Base-by-base conservation (phyloP, 2,888 invertebrate genomes). In the Baronia brevicornis region DNA sequence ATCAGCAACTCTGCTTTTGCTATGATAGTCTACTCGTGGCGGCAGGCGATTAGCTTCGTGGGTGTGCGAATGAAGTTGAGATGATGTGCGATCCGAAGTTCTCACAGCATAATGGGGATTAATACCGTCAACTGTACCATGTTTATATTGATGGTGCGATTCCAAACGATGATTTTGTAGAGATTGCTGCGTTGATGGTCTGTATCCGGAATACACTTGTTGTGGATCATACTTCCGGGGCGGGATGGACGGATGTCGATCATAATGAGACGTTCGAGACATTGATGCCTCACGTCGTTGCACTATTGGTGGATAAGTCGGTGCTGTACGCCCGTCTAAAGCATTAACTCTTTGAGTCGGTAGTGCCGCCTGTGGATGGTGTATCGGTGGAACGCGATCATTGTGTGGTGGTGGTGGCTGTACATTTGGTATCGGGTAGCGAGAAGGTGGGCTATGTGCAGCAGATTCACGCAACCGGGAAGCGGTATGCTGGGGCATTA, bases 351-450 rank as follows among this genome's bases (percentile, higher is more conserved):
- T 64, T 41, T 71, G 77, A n/a, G 58, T 38, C n/a, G 66, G 41
- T 19, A 63, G 55, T 5, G 54, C 50, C 18, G 60, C 40, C 40
- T 68, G 72, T 20, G 80, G 82, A 45, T 84, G 82, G 44, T 82
- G 79, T 51, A 84, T 82, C 10, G 84, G 84, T 32, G 84, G 84
- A 33, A 82, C 82, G 3, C 84, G 70, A 48, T 84, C 84, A 36
- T 82, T 84, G 32, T 70, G 77, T 15, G 69, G 79, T 18, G 77
- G 77, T 7, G 72, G 73, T n/a, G 71, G 72, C 39, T 74, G 74
- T 19, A 60, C 11, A 3, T 46, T 37, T 28, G 68, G 61, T 50
- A 73, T 57, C 18, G 61, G 36, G 48, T 75, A 80, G 28, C 80
- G 69, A 38, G 71, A 71, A 12, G 75, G 62, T 10, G 80, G 64